Conservation (phyloP, 2,888 invertebrate species). For the Alsophila aescularia region DNA sequence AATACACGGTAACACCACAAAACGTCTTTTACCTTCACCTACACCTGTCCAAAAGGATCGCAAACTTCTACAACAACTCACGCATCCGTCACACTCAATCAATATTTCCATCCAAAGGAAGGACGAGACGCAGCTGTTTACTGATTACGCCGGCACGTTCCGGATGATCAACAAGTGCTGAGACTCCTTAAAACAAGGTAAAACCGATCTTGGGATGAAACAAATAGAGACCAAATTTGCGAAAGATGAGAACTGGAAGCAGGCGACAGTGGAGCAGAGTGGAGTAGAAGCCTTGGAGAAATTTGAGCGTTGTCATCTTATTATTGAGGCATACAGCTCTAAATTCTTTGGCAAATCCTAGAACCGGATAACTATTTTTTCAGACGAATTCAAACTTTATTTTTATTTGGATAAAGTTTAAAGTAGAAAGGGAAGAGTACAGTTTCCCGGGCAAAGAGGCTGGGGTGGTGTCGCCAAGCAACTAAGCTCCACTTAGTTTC, state of each 20-base stretch:
- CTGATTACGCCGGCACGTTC: constrained; percentile 27
- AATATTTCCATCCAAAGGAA: constrained; percentile 30
- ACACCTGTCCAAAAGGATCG: constrained; percentile 20
- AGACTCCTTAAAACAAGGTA: constrained; percentile 4
- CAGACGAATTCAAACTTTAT: constrained; percentile 15
- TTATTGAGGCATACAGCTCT: constrained; percentile 6
- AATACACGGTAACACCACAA: too few relatives aligned
- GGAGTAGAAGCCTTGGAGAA: background rate
- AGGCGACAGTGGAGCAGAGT: constrained; percentile 5
- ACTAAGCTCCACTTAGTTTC: constrained; percentile 30
- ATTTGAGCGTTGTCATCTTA: background rate
- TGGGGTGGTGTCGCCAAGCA: constrained; percentile 34
- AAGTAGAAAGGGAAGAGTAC: background rate
- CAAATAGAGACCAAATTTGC: constrained; percentile 1
- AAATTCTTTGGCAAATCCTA: constrained; percentile 1
- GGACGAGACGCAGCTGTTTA: constrained; percentile 35
- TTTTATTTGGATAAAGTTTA: background rate
- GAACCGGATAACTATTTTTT: constrained; percentile 2
- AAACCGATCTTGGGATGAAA: background rate
- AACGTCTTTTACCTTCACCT: background rate
- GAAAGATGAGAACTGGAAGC: background rate
- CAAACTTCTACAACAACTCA: constrained; percentile 10
- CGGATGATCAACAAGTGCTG: constrained; percentile 37
- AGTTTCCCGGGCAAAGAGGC: constrained; percentile 35
- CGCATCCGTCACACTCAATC: constrained; percentile 31